A percentile compares a stretch with the other conserved stretches of the same genome.
Evolutionary conservation across 2,113 vertebrate genomes (phyloP).

Genomic region (Eulacestoma nigropectus): DNA sequence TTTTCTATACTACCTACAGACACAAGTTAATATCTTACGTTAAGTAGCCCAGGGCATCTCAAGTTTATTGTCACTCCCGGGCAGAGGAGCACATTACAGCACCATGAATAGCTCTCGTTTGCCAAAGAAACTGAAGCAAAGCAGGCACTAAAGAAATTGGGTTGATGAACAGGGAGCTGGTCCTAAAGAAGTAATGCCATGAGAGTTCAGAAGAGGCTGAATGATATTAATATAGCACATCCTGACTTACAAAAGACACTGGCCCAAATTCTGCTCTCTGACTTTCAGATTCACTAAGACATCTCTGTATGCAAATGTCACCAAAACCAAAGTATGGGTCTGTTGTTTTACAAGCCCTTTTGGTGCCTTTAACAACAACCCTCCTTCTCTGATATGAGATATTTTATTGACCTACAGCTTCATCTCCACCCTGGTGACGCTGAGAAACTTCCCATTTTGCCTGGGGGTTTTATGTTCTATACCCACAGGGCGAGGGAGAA

Average conservation of each 20-base stretch:
- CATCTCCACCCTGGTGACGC: neutral
- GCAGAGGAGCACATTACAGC: neutral
- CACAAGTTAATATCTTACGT: neutral
- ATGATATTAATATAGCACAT: neutral
- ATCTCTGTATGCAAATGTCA: neutral
- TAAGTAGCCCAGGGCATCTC: neutral
- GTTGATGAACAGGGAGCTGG: neutral
- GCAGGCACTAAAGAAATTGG: neutral
- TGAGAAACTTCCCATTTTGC: neutral
- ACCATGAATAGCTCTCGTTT: neutral
- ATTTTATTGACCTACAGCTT: neutral
- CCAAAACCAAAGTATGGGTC: neutral
- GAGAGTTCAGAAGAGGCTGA: neutral
- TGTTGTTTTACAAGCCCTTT: neutral
- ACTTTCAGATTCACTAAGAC: neutral
- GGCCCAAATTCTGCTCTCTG: neutral
- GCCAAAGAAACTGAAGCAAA: neutral
- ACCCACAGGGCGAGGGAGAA: neutral
- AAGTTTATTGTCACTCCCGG: neutral
- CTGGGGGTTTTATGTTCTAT: neutral
- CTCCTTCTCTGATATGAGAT: neutral
- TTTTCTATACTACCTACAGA: neutral
- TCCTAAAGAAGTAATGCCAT: neutral
- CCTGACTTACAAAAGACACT: neutral
- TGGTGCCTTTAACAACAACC: neutral